Evolutionary conservation across 1,140 invertebrate genomes (phyloP).

Genomic region (Varroa destructor): DNA sequence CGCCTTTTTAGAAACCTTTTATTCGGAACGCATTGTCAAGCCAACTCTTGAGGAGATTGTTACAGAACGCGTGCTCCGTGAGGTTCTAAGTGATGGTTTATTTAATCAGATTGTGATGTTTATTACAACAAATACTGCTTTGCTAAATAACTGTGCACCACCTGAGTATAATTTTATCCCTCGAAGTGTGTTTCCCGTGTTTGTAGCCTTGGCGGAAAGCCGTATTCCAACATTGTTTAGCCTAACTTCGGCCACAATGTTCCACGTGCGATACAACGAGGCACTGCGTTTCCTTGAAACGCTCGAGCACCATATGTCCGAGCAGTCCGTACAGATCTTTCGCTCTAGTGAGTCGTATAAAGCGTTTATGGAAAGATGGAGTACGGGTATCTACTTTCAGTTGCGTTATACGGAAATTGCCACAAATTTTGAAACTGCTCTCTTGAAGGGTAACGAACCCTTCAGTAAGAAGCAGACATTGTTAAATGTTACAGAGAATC

Average conservation of each 20-base stretch:
- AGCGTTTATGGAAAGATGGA: constrained; percentile 69
- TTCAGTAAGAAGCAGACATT: neutral
- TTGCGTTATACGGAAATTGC: constrained; percentile 69
- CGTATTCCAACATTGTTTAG: constrained; percentile 13
- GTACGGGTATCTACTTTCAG: constrained; percentile 50
- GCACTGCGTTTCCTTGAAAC: constrained; percentile 62
- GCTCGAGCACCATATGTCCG: constrained; percentile 49
- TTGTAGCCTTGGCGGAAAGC: constrained; percentile 12
- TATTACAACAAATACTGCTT: constrained; percentile 7
- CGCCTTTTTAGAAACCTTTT: constrained; percentile 1
- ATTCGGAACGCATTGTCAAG: constrained; percentile 21
- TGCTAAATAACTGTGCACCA: constrained; percentile 7
- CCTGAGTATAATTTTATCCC: constrained; percentile 21
- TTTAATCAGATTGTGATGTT: constrained; percentile 26
- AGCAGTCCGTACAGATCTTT: constrained; percentile 36
- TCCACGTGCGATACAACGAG: constrained; percentile 54
- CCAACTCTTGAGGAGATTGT: constrained; percentile 23
- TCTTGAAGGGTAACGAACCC: constrained; percentile 40
- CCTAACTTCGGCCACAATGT: constrained; percentile 28
- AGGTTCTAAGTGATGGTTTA: constrained; percentile 19
- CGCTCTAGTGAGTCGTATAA: constrained; percentile 41
- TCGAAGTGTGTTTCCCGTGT: constrained; percentile 5
- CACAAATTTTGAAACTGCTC: constrained; percentile 49
- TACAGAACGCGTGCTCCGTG: constrained; percentile 15
- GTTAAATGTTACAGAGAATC: constrained; percentile 33